Percentiles rank a stretch among this genome's conserved stretches.
Evolutionary conservation across 92 coral and sea anemone species (phyloP).

Genomic region (Porites rus): DNA sequence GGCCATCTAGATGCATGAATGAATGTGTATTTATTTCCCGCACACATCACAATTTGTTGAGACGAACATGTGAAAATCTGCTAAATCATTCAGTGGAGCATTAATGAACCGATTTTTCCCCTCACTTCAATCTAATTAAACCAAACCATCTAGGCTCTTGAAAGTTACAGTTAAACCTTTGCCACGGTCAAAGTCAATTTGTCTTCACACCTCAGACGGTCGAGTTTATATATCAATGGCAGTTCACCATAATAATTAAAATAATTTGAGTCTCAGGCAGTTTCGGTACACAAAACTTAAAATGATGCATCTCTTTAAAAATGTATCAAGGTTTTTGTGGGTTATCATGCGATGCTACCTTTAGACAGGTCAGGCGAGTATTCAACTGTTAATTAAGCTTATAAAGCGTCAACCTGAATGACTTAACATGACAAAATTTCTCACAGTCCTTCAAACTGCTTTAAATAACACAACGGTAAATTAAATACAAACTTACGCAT

Average conservation of each 20-base stretch:
- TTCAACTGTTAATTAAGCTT: not conserved
- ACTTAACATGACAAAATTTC: slow-evolving; percentile 1
- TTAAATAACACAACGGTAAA: not conserved
- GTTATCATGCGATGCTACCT: not conserved
- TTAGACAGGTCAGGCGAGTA: not conserved
- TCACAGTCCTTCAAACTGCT: not conserved
- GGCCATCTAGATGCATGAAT: not conserved
- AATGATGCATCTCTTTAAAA: not conserved
- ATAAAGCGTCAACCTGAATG: not conserved
- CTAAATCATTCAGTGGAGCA: too few relatives aligned
- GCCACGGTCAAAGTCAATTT: too few relatives aligned
- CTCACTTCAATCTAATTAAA: too few relatives aligned
- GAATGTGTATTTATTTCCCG: too few relatives aligned
- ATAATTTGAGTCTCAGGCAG: not conserved
- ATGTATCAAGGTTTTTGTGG: not conserved
- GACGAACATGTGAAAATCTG: too few relatives aligned
- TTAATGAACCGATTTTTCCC: too few relatives aligned
- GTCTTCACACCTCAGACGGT: too few relatives aligned
- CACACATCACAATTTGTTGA: too few relatives aligned
- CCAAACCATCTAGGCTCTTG: too few relatives aligned
- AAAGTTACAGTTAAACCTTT: too few relatives aligned
- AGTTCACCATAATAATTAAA: too few relatives aligned
- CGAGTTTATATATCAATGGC: too few relatives aligned
- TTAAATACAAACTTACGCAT: slow-evolving; percentile 45
- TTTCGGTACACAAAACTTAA: not conserved